Base-by-base conservation (phyloP, 2,888 invertebrate species). In the Camponotus fellah region DNA sequence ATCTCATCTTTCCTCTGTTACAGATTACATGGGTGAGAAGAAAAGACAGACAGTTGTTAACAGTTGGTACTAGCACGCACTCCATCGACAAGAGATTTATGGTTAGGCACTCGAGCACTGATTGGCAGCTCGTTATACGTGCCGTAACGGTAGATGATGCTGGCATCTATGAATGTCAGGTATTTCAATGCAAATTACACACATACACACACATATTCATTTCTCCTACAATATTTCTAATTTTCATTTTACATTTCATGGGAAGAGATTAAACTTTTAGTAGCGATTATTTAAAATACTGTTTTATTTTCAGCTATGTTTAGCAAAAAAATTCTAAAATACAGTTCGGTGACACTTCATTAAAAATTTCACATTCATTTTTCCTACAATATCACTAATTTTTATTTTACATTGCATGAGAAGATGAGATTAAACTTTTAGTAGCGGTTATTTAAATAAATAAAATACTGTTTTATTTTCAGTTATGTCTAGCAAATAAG, bases 11-110 rank as follows among this genome's bases (percentile, higher is more conserved):
- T 58, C 26, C 34, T 10, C 5, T 88, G 86, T 91, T 91, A 12
- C 85, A 95, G 95, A 93, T 95, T 77, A 94, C 94, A 10, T 95
- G 95, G 95, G 92, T 95, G 71, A 91, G 94, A 58, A 92, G 94
- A 49, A 92, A 91, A 82, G 94, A 94, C 88, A 93, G 94, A 64
- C 94, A 93, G 84, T 87, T 95, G 86, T 83, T 95, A 86, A 95
- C 95, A 53, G 93, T 95, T 8, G 95, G 95, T 37, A 92, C 91
- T 60, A 92, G 91, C n/a, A 95, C 94, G 37, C 94, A 95, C 82
- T 93, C 94, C 32, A 91, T 93, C 82, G 95, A 95, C 89, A 92
- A 92, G 56, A 93, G 95, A 86, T 95, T 95, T 83, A 91, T 92
- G 91, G 92, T 94, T 77, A 92, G 93, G 81, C 94, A 93, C 84